Conservation (phyloP, 2,797 vertebrate species). For the Phataginus tricuspis region DNA sequence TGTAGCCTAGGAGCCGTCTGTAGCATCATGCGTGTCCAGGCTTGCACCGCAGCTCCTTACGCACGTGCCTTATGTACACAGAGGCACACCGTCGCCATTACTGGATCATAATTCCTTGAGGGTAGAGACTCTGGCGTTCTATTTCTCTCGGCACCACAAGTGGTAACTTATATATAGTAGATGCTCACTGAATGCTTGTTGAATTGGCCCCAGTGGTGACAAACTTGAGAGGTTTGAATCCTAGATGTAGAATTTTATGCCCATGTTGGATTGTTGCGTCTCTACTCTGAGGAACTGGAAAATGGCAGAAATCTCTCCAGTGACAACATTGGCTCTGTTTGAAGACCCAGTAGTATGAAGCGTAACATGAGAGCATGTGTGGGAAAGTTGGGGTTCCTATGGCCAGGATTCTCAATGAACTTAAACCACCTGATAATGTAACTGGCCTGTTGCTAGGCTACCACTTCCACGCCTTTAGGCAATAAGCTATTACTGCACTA, state of each 20-base stretch:
- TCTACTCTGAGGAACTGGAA: slow-evolving; percentile 1
- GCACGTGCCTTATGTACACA: neutral
- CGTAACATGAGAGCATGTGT: neutral
- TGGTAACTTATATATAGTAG: neutral
- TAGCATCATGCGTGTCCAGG: neutral
- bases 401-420: too few relatives aligned
- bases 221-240: neutral
- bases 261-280: neutral
- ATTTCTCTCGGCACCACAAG: neutral
- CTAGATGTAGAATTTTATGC: neutral
- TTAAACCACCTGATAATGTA: too few relatives aligned
- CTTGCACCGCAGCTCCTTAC: neutral
- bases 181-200: neutral
- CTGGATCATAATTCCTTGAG: neutral
- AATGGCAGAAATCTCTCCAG: neutral
- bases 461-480: too few relatives aligned
- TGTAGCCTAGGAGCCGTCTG: neutral
- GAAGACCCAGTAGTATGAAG: neutral
- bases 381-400: too few relatives aligned
- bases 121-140: neutral
- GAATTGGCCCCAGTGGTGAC: neutral
- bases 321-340: neutral
- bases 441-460: too few relatives aligned
- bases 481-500: too few relatives aligned
- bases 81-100: neutral